Conservation (phyloP, 2,113 vertebrate species). For the Indri indri region DNA sequence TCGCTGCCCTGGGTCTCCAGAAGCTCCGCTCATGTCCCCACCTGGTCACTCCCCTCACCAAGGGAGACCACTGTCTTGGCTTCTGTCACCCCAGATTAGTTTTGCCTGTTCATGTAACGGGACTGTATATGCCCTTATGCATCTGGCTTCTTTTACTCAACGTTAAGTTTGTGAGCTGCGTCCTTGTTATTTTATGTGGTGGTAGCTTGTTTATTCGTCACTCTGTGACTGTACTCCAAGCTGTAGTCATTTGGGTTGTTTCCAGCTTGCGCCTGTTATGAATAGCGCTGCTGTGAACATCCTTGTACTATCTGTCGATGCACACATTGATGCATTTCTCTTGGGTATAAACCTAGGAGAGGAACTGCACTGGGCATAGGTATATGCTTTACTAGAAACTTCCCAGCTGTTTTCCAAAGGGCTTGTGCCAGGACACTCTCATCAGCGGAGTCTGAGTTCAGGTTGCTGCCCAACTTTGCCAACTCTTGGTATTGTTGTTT, state of each 20-base stretch:
- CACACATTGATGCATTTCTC: not conserved
- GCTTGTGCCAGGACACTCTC: not conserved
- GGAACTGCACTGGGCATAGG: accelerated
- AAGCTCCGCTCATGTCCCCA: not conserved
- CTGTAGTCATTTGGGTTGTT: not conserved
- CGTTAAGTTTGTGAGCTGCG: not conserved
- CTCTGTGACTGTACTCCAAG: not conserved
- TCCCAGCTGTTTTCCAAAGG: not conserved
- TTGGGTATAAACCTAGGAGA: not conserved
- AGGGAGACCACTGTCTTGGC: not conserved
- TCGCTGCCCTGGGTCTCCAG: not conserved
- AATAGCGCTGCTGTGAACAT: not conserved
- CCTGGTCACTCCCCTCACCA: not conserved
- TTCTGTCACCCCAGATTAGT: not conserved
- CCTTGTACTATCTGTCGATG: not conserved
- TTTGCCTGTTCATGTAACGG: not conserved
- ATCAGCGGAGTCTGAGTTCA: not conserved
- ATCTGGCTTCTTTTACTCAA: not conserved
- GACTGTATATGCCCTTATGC: not conserved
- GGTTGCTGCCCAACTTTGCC: not conserved
- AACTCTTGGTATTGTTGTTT: not conserved
- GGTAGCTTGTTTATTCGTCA: not conserved
- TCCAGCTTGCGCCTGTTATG: not conserved
- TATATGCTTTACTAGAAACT: not conserved
- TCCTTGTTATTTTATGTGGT: not conserved